Conservation (phyloP, 2,888 invertebrate species). For the Bimastos eiseni region DNA sequence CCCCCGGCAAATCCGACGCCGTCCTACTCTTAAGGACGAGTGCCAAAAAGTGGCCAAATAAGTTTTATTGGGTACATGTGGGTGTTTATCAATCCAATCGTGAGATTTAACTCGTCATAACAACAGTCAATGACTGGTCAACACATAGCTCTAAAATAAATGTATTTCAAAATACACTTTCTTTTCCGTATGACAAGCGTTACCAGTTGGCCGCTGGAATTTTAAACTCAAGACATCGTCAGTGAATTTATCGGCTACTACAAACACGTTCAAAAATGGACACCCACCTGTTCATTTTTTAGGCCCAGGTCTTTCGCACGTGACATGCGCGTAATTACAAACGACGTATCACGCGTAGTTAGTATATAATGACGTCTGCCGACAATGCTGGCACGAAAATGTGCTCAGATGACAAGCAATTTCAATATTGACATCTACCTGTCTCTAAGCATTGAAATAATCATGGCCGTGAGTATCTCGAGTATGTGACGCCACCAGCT, state of each 20-base stretch:
- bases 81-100: too few species aligned
- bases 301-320: not conserved
- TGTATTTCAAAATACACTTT: too few species aligned
- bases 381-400: conserved; percentile 4
- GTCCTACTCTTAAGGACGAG: too few species aligned
- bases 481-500: not conserved
- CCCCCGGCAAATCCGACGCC: too few species aligned
- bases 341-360: not conserved
- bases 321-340: not conserved
- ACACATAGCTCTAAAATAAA: too few species aligned
- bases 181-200: too few species aligned
- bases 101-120: too few species aligned
- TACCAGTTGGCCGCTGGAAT: not conserved
- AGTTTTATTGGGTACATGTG: too few species aligned
- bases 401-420: not conserved
- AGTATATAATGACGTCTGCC: not conserved
- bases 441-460: not conserved
- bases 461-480: not conserved
- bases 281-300: not conserved
- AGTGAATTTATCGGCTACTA: not conserved
- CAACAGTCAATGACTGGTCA: too few species aligned
- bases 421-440: conserved; percentile 1
- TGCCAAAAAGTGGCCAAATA: too few species aligned
- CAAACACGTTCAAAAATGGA: not conserved
- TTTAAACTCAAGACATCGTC: not conserved